These are phyloP conservation scores for Capitella teleta DNA, from an alignment of 1,140 invertebrate species.

Conservation along the genomic window DNA sequence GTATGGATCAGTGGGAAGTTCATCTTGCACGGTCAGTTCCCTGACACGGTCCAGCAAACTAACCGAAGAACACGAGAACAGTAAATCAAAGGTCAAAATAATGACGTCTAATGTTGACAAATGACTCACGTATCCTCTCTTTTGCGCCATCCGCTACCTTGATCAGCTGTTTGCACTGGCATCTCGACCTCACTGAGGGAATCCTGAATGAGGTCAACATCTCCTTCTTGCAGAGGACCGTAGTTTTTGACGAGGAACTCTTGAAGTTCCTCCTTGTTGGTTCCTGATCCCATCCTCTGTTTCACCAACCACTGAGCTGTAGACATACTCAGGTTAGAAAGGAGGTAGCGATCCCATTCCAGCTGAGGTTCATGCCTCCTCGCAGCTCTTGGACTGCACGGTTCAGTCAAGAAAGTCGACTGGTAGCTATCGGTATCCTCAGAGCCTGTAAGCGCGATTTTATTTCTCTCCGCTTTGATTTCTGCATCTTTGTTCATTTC, in stretches of 20 bases:
- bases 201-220: constrained; percentile 1
- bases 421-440: no score
- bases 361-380: no score
- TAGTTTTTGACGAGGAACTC: neutral
- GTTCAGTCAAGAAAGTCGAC: no score
- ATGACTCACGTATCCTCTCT: no score
- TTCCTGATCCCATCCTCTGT: neutral
- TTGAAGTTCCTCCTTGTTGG: neutral
- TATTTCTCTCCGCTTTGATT: no score
- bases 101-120: no score
- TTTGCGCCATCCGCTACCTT: no score
- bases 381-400: no score
- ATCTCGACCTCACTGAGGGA: constrained; percentile 1
- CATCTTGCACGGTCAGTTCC: neutral
- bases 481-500: no score
- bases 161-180: no score
- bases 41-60: constrained; percentile 3
- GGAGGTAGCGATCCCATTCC: constrained; percentile 34
- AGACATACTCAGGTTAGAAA: constrained; percentile 24
- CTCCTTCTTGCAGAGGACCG: neutral
- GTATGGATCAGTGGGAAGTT: constrained; percentile 20
- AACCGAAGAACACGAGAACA: neutral
- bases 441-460: no score
- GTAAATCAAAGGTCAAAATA: neutral
- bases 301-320: constrained; percentile 33